Evolutionary conservation across 2,113 vertebrate species (phyloP).

Genomic region (Scomber scombrus): DNA sequence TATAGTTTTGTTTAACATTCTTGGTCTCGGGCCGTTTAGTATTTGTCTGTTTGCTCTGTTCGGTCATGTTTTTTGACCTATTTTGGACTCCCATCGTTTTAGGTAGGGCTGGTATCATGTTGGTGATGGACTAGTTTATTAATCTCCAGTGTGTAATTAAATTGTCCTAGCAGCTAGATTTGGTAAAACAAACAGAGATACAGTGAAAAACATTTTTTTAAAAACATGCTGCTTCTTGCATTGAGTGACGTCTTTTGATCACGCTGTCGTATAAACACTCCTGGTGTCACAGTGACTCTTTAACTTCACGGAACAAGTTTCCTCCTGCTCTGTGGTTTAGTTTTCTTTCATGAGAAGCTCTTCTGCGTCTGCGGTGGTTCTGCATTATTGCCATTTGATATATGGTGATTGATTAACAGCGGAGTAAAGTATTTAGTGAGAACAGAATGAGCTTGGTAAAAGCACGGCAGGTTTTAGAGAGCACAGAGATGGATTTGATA

Average conservation of each 20-base stretch:
- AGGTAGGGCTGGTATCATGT: not conserved
- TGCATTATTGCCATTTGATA: not conserved
- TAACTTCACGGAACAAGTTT: not conserved
- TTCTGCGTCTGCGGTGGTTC: not conserved
- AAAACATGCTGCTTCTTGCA: not conserved
- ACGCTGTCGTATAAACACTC: not conserved
- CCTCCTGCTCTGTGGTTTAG: not conserved
- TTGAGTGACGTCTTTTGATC: not conserved
- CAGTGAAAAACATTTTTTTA: too few species aligned
- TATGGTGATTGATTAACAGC: not conserved
- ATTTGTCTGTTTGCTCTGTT: not conserved
- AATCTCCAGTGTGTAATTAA: too few species aligned
- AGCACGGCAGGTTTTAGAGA: not conserved
- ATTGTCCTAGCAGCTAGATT: too few species aligned
- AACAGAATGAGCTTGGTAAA: not conserved
- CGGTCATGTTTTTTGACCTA: not conserved
- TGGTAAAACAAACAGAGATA: too few species aligned
- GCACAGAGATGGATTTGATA: not conserved
- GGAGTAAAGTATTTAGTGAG: not conserved
- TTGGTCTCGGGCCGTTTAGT: conserved; percentile 1
- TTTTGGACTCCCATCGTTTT: not conserved
- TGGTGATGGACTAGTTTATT: not conserved
- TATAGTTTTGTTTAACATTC: conserved; percentile 27
- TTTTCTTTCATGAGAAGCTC: too few species aligned
- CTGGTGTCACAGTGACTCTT: too few species aligned